Evolutionary conservation across 2,797 vertebrate species (phyloP).

Genomic region (Poecilia picta): DNA sequence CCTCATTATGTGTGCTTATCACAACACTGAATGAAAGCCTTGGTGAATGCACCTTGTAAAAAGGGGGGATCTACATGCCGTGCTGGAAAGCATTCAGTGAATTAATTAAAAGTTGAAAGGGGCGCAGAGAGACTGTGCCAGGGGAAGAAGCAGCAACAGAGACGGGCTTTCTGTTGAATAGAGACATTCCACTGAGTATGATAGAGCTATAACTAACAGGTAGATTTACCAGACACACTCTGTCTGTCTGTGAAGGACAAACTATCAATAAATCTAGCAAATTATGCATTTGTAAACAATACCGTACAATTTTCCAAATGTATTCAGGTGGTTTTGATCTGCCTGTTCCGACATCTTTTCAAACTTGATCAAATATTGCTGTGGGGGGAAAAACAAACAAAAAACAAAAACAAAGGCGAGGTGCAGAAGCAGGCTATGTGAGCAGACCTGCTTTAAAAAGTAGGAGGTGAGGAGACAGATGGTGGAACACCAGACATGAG

Average conservation of each 20-base stretch:
- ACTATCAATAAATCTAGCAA: neutral
- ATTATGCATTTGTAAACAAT: slow-evolving; percentile 1
- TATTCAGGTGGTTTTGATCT: neutral
- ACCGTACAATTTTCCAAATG: neutral
- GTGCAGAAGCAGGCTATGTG: slow-evolving; percentile 2
- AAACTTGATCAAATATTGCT: neutral
- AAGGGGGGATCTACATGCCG: slow-evolving; percentile 39
- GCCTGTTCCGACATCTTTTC: neutral
- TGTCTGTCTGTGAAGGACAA: slow-evolving; percentile 3
- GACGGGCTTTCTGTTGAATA: slow-evolving; percentile 14
- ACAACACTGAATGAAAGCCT: slow-evolving; percentile 49
- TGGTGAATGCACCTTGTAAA: slow-evolving; percentile 43
- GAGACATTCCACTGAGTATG: slow-evolving; percentile 13
- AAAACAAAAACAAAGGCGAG: neutral
- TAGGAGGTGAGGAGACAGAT: neutral
- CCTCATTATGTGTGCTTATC: slow-evolving; percentile 54
- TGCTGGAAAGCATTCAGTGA: slow-evolving; percentile 46
- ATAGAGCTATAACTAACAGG: neutral
- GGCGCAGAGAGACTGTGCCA: slow-evolving; percentile 21
- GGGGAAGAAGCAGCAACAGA: slow-evolving; percentile 32
- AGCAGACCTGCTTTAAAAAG: slow-evolving; percentile 15
- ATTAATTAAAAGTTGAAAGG: slow-evolving; percentile 62
- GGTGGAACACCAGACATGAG: slow-evolving; percentile 22
- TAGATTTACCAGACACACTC: slow-evolving; percentile 1
- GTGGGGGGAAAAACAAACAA: neutral